Percentiles rank a stretch among this genome's conserved stretches.
phyloP scores from a whole-genome alignment of 2,888 invertebrate species.

The Criorhina ranunculi region DNA sequence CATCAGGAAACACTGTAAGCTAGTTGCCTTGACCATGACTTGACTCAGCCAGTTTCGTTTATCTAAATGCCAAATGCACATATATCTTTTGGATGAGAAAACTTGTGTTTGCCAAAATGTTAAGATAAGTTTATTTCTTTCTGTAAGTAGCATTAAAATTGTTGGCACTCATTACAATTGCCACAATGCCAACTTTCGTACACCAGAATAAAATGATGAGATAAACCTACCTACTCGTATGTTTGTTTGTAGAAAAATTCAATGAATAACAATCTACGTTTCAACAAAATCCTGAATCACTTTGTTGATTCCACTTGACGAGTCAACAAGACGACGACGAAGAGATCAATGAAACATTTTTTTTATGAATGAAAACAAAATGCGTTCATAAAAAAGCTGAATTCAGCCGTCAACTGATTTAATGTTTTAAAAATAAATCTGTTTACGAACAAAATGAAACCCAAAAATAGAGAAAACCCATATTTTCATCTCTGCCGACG shows the following conservation, averaged over 20 bases:
- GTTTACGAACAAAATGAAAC: conserved; percentile 15
- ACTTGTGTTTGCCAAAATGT: neutral
- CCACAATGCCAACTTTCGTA: neutral
- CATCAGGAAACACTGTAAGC: too few relatives aligned
- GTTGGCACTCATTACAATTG: neutral
- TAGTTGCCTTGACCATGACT: too few relatives aligned
- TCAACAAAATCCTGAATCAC: conserved; percentile 15
- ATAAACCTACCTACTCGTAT: too few relatives aligned
- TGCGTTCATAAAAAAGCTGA: conserved; percentile 4
- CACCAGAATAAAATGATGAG: neutral
- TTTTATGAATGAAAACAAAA: conserved; percentile 56
- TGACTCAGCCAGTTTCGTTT: too few relatives aligned
- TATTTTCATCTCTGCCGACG: conserved; percentile 2
- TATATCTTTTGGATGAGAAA: neutral
- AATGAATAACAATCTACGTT: neutral
- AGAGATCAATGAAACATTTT: conserved; percentile 29
- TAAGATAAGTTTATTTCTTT: too few relatives aligned
- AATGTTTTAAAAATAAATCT: conserved; percentile 62
- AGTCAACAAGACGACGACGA: neutral
- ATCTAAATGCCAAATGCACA: too few relatives aligned
- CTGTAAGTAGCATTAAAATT: neutral
- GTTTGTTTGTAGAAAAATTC: neutral
- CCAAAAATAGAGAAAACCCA: neutral
- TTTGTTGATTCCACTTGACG: neutral
- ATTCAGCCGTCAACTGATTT: conserved; percentile 4